These are phyloP conservation scores for Crenichthys baileyi DNA, from an alignment of 2,797 vertebrate species.

Conservation along the genomic window DNA sequence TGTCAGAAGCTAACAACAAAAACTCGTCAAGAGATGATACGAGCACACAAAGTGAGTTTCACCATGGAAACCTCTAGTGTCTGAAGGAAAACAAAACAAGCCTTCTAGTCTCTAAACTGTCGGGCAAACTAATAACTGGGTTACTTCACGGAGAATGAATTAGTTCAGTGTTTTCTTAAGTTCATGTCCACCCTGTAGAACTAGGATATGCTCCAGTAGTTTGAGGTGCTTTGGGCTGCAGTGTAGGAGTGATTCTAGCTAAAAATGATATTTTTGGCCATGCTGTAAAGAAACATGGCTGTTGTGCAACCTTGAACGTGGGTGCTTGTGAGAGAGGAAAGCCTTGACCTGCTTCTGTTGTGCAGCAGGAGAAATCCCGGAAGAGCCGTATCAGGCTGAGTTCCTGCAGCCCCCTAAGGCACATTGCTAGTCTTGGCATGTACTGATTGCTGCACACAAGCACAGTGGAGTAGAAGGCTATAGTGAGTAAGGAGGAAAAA, in stretches of 20 bases:
- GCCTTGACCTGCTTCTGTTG: conserved; percentile 59
- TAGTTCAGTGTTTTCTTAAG: conserved; percentile 33
- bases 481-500: conserved; percentile 19
- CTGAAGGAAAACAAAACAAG: conserved; percentile 48
- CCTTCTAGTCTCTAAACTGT: conserved; percentile 23
- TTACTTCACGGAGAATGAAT: conserved; percentile 17
- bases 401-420: conserved; percentile 66
- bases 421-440: conserved; percentile 73
- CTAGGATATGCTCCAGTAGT: neutral
- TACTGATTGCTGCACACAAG: conserved; percentile 57
- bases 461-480: conserved; percentile 31
- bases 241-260: conserved; percentile 29
- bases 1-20: conserved; percentile 59
- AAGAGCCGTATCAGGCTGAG: conserved; percentile 60
- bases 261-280: conserved; percentile 48
- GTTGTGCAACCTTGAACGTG: conserved; percentile 66
- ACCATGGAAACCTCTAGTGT: conserved; percentile 60
- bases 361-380: conserved; percentile 60
- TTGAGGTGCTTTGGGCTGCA: neutral
- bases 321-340: conserved; percentile 47
- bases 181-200: conserved; percentile 4
- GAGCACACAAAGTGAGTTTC: conserved; percentile 25
- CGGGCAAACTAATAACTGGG: conserved; percentile 36
- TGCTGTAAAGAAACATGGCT: conserved; percentile 30
- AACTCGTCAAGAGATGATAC: conserved; percentile 25